Percentiles rank a stretch among this genome's conserved stretches.
Conservation (phyloP, 2,113 vertebrate genomes). For the Chlamydotis undulata region DNA sequence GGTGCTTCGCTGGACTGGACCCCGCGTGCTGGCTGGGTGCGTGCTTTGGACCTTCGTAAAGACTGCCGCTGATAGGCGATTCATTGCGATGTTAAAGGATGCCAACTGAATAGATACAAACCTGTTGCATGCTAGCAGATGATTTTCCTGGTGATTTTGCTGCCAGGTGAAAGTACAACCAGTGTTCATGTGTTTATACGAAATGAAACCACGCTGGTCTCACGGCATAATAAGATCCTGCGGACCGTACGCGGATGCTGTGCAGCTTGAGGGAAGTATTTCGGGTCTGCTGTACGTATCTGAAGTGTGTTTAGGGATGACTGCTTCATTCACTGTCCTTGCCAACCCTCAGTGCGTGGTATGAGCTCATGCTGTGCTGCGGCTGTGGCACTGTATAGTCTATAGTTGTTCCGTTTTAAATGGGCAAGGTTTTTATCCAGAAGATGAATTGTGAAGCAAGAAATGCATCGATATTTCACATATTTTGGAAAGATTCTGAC, state of each 20-base stretch:
- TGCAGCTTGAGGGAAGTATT: background rate
- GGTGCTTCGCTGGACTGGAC: background rate
- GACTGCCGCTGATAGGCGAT: background rate
- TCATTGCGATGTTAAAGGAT: background rate
- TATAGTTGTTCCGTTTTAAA: background rate
- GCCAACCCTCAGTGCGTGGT: background rate
- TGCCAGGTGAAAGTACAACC: background rate
- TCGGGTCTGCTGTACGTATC: background rate
- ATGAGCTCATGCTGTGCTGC: background rate
- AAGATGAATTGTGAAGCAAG: background rate
- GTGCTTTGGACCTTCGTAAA: background rate
- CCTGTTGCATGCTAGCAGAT: background rate
- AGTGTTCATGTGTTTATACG: background rate
- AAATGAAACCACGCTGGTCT: background rate
- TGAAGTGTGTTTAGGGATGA: background rate
- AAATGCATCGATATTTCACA: background rate
- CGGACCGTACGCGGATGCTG: background rate
- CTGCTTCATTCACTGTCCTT: background rate
- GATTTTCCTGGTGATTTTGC: background rate
- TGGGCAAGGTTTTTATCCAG: background rate
- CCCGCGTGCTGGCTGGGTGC: accelerated
- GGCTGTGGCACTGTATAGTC: background rate
- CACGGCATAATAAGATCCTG: background rate
- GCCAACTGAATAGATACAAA: background rate
- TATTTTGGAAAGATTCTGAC: background rate